phyloP scores from a whole-genome alignment of 2,113 vertebrate species.

The Poecilia latipinna region DNA sequence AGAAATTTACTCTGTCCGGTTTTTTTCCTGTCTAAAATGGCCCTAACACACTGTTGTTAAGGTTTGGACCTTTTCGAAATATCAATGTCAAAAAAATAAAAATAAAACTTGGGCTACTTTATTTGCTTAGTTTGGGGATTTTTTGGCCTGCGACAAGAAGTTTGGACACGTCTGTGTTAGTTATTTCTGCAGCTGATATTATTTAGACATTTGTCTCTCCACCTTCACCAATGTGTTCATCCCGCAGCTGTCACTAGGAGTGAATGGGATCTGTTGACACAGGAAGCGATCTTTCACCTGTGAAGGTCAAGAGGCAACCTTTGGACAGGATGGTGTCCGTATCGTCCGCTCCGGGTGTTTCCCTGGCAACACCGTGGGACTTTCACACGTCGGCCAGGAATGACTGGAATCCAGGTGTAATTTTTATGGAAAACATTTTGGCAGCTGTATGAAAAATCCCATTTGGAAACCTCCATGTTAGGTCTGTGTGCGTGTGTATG shows the following conservation, averaged over 20 bases:
- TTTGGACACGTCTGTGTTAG: no score
- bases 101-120: no score
- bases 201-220: no score
- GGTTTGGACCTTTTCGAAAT: no score
- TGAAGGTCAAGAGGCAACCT: slow-evolving; percentile 75
- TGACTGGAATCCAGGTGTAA: slow-evolving; percentile 73
- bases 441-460: slow-evolving; percentile 28
- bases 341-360: slow-evolving; percentile 49
- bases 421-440: slow-evolving; percentile 57
- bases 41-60: no score
- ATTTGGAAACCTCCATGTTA: background rate
- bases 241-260: background rate
- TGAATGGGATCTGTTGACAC: slow-evolving; percentile 37
- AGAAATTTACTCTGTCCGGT: no score
- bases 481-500: background rate
- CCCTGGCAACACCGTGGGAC: slow-evolving; percentile 68
- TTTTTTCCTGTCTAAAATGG: no score
- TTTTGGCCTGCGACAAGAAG: no score
- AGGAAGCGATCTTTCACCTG: slow-evolving; percentile 35
- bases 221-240: no score
- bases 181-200: no score
- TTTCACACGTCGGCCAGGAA: slow-evolving; percentile 77
- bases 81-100: no score
- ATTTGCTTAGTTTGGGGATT: no score
- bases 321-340: slow-evolving; percentile 40